These are phyloP conservation scores for Charaxes varanes DNA, from an alignment of 1,140 invertebrate genomes.

Conservation along the genomic window DNA sequence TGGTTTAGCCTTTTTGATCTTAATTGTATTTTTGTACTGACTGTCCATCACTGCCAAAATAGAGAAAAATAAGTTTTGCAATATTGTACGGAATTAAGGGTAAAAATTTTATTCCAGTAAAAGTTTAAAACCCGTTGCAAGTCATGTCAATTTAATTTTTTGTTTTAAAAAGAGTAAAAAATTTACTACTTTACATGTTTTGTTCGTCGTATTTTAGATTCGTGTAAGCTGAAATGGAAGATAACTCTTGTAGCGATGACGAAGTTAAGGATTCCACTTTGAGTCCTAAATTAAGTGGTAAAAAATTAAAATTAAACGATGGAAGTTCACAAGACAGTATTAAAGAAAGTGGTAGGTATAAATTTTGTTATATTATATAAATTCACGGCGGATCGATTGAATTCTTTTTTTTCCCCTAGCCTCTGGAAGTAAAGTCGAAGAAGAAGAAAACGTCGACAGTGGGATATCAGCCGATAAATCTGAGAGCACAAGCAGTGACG, in stretches of 20 bases:
- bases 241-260: slow-evolving; percentile 58
- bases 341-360: slow-evolving; percentile 44
- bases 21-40: too few relatives aligned
- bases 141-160: too few relatives aligned
- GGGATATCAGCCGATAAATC: slow-evolving; percentile 68
- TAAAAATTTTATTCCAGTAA: too few relatives aligned
- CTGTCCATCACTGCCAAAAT: too few relatives aligned
- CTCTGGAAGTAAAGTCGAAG: slow-evolving; percentile 41
- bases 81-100: too few relatives aligned
- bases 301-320: slow-evolving; percentile 65
- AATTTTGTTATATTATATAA: slow-evolving; percentile 3
- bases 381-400: slow-evolving; percentile 33
- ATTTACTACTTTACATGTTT: too few relatives aligned
- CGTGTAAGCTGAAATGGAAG: slow-evolving; percentile 51
- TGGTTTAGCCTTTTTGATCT: too few relatives aligned
- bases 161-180: too few relatives aligned
- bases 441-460: slow-evolving; percentile 65
- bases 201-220: too few relatives aligned
- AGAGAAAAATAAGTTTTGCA: too few relatives aligned
- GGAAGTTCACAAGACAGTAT: slow-evolving; percentile 62
- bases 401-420: slow-evolving; percentile 34
- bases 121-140: too few relatives aligned
- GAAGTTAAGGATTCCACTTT: slow-evolving; percentile 48
- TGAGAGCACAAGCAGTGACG: slow-evolving; percentile 65
- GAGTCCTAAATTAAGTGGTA: slow-evolving; percentile 51